These are phyloP conservation scores for Polyommatus iphigenia DNA, from an alignment of 2,888 invertebrate species.

Conservation along the genomic window DNA sequence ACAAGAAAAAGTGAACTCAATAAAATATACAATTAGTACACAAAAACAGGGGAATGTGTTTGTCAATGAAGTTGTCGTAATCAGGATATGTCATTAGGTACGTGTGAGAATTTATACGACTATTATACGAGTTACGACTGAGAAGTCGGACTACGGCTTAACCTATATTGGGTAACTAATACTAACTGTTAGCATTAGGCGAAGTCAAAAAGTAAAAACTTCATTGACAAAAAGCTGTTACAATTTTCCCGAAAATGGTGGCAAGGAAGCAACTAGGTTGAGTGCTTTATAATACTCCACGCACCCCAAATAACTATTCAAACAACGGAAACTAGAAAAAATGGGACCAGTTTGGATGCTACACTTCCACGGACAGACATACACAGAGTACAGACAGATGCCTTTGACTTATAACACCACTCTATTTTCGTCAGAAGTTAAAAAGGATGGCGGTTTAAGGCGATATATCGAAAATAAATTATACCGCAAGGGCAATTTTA, in stretches of 20 bases:
- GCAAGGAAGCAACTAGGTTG: background rate
- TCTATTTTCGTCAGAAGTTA: background rate
- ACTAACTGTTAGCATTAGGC: background rate
- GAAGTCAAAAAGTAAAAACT: background rate
- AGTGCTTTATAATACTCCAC: no score
- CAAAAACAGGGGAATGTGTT: background rate
- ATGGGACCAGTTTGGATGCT: no score
- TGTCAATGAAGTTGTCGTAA: conserved; percentile 24
- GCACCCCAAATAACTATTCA: no score
- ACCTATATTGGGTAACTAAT: background rate
- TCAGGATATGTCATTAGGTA: background rate
- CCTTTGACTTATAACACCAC: no score
- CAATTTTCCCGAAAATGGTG: background rate
- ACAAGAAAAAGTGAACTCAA: background rate
- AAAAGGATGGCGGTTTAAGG: background rate
- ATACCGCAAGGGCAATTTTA: no score
- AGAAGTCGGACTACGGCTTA: background rate
- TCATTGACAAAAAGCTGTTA: background rate
- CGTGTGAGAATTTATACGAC: background rate
- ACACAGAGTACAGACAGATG: background rate
- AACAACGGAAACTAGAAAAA: no score
- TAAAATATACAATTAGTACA: conserved; percentile 26
- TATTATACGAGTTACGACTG: background rate
- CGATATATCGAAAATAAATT: no score
- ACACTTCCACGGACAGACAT: background rate